These are phyloP conservation scores for Sylvilagus floridanus DNA, from an alignment of 2,797 vertebrate species.

Conservation along the genomic window DNA sequence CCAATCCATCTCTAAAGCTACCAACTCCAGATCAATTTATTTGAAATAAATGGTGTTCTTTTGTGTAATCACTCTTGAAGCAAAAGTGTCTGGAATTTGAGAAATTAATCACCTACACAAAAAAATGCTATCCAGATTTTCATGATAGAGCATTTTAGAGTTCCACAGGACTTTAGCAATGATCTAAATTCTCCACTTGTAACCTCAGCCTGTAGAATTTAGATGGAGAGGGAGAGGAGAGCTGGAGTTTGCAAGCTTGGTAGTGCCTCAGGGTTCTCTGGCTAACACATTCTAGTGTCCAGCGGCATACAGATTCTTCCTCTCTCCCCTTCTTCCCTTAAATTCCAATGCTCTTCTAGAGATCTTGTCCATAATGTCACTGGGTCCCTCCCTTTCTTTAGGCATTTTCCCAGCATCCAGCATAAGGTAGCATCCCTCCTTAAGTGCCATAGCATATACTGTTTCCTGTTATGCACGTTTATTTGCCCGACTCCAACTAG, in stretches of 20 bases:
- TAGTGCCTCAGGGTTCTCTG: not conserved
- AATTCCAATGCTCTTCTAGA: not conserved
- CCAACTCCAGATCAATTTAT: slow-evolving; percentile 5
- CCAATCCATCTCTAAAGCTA: not conserved
- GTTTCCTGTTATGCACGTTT: not conserved
- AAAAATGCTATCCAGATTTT: slow-evolving; percentile 6
- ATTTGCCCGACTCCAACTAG: not conserved
- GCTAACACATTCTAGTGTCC: not conserved
- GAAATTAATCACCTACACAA: not conserved
- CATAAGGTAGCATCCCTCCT: fast-evolving
- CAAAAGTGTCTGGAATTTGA: not conserved
- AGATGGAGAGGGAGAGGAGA: not conserved
- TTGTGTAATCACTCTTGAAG: not conserved
- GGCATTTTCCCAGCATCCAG: not conserved
- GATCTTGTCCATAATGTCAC: not conserved
- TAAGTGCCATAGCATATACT: fast-evolving
- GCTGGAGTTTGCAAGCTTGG: not conserved
- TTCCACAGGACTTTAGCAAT: not conserved
- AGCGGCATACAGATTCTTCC: not conserved
- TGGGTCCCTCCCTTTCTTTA: not conserved
- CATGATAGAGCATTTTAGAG: not conserved
- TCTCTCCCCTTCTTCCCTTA: not conserved
- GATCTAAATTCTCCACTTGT: not conserved
- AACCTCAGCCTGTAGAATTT: not conserved
- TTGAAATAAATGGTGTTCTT: slow-evolving; percentile 13